Conservation (phyloP, 2,888 invertebrate genomes). For the Anoplius nigerrimus region DNA sequence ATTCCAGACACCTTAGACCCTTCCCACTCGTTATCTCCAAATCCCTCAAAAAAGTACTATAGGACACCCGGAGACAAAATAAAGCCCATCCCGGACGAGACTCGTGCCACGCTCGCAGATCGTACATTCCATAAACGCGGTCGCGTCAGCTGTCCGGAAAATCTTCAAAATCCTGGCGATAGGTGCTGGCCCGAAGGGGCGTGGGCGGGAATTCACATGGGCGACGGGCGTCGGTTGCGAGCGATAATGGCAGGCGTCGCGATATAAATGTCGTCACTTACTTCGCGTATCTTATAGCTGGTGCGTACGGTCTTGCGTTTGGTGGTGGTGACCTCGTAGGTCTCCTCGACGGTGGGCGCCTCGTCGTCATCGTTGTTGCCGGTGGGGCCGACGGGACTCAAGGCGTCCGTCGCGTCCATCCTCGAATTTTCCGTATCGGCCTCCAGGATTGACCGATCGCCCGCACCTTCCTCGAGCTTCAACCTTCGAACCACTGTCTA, state of each 20-base stretch:
- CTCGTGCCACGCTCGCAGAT: no score
- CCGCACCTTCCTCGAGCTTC: not conserved
- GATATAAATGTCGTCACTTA: slow-evolving; percentile 53
- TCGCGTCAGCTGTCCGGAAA: no score
- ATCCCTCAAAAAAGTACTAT: no score
- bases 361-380: slow-evolving; percentile 51
- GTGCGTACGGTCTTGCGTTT: slow-evolving; percentile 71
- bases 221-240: not conserved
- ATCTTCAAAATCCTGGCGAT: no score
- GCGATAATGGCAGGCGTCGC: slow-evolving; percentile 35
- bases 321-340: slow-evolving; percentile 73
- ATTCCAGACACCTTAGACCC: no score
- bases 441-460: slow-evolving; percentile 35
- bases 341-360: slow-evolving; percentile 70
- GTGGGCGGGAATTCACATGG: no score
- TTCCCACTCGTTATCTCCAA: no score
- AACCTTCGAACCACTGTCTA: slow-evolving; percentile 4
- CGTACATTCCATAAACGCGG: no score
- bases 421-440: slow-evolving; percentile 54
- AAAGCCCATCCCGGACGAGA: no score
- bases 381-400: slow-evolving; percentile 51
- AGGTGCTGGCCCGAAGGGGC: no score
- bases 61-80: no score
- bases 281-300: slow-evolving; percentile 73
- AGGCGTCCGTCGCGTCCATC: slow-evolving; percentile 72